Conservation (phyloP, 2,113 vertebrate species). For the Athene noctua region DNA sequence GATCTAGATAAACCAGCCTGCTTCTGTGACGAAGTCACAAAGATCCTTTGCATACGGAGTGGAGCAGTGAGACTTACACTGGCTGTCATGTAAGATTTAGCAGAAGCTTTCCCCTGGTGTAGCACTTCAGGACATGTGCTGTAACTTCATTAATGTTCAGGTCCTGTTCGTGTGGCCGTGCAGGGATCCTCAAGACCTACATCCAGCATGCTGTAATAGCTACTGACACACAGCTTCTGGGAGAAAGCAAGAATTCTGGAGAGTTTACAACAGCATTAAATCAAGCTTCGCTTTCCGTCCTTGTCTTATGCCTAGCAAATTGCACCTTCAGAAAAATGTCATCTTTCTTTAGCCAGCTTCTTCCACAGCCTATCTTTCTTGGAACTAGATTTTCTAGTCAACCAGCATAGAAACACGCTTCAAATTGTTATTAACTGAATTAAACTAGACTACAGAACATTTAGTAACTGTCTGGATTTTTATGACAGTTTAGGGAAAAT, state of each 20-base stretch:
- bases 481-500: background rate
- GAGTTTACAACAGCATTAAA: background rate
- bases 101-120: background rate
- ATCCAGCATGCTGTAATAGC: fast-evolving
- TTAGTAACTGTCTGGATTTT: background rate
- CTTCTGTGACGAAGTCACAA: background rate
- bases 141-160: background rate
- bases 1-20: fast-evolving
- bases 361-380: background rate
- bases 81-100: background rate
- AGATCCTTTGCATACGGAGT: background rate
- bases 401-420: background rate
- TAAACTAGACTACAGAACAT: background rate
- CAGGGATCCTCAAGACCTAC: background rate
- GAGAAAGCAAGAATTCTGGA: background rate
- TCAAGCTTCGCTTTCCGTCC: background rate
- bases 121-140: background rate
- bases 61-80: background rate
- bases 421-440: background rate
- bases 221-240: background rate
- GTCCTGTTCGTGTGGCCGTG: background rate
- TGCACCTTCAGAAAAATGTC: background rate
- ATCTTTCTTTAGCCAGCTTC: background rate
- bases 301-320: background rate
- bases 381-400: background rate